phyloP scores from a whole-genome alignment of 2,797 vertebrate genomes.

The Megaceryle alcyon region DNA sequence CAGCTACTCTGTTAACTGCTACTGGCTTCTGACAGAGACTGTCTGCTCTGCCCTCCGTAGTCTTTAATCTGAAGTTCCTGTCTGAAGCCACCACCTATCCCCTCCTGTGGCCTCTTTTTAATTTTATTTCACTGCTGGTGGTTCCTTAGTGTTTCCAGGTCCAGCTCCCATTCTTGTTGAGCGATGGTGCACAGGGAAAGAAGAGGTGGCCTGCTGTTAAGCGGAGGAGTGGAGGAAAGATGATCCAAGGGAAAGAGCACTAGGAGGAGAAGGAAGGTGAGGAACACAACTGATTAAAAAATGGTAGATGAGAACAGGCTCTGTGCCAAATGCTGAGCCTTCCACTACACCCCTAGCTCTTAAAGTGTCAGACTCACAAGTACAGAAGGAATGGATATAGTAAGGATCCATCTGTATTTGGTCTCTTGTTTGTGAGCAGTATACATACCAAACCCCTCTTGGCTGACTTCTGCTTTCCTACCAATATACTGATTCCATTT shows the following conservation, averaged over 20 bases:
- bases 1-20: not conserved
- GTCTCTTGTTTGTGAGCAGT: not conserved
- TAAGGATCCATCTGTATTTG: not conserved
- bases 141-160: not conserved
- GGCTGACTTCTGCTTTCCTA: not conserved
- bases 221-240: not conserved
- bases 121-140: not conserved
- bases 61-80: not conserved
- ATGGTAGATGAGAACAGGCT: not conserved
- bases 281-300: not conserved
- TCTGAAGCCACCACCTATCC: not conserved
- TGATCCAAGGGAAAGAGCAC: not conserved
- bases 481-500: not conserved
- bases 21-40: not conserved
- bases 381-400: not conserved
- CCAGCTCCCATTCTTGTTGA: fast-evolving
- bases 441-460: not conserved
- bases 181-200: not conserved
- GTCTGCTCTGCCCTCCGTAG: not conserved
- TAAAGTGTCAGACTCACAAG: fast-evolving
- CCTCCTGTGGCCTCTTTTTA: not conserved
- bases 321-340: not conserved
- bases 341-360: not conserved
- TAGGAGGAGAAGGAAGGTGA: not conserved
- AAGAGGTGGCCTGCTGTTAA: not conserved